Evolutionary conservation across 2,888 invertebrate genomes (phyloP), one percentile per base, ranked within the genome.

Genomic region (Apamea anceps): DNA sequence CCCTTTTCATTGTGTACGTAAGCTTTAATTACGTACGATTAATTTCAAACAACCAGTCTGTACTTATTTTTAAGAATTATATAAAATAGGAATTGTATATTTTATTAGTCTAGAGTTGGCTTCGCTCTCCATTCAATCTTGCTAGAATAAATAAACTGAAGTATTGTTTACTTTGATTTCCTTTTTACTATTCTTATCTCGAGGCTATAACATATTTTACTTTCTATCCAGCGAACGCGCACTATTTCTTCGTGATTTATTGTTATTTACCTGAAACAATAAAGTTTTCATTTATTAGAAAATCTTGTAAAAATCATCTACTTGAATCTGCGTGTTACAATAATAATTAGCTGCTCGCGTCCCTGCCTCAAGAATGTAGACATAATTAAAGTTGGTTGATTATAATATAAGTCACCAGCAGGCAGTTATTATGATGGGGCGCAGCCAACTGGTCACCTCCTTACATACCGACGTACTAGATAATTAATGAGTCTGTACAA

Each of bases 401-500:
- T 75, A 57, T 75, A 81, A 51, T 72, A 32, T 62, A 74, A 60
- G 73, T 85, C 75, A 65, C 42, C 60, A 65, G 54, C 70, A 68
- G 81, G 32, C 51, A 81, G 71, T 87, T 57, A 82, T 87, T 80
- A 86, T 81, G 75, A 80, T 48, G 65, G 51, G 75, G 72, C 62
- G 65, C 75, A 74, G 80, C 32, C 67, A 67, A 60, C 72, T 83
- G 62, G 75, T 75, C 77, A 80, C 85, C 79, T 75, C 80, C 72
- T 86, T 84, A 73, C 80, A 79, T 81, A 87, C 82, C 84, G 80
- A 82, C 84, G 79, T 74, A 86, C 72, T 80, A 82, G 74, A 78
- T 81, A 87, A 83, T 85, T 84, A 89, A 80, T 28, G 85, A 84
- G 85, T 77, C 77, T 84, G 81, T 75, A 70, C 82, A 71, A 84